Conservation (phyloP, 2,113 vertebrate genomes). For the Corvus moneduloides region DNA sequence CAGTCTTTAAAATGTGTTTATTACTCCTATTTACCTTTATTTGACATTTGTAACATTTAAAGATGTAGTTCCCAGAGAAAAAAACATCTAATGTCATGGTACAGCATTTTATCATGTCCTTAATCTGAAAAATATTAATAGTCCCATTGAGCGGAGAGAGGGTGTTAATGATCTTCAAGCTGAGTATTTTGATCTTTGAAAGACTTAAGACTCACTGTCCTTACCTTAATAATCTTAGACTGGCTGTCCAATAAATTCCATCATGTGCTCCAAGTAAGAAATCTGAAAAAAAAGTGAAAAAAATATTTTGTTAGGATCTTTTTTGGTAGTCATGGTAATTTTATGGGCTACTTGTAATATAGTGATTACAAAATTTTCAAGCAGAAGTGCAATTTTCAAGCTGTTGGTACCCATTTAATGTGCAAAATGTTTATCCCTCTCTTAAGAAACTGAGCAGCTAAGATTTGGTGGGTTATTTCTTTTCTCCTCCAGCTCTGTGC, state of each 20-base stretch:
- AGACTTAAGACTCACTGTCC: background rate
- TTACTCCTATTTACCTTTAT: background rate
- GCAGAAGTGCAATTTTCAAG: slow-evolving; percentile 10
- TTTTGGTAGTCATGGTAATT: background rate
- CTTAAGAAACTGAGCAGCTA: background rate
- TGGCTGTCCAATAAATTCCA: background rate
- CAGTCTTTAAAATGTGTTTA: background rate
- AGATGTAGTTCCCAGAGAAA: background rate
- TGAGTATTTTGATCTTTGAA: background rate
- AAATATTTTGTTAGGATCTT: background rate
- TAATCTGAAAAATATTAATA: background rate
- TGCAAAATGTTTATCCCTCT: background rate
- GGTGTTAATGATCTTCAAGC: background rate
- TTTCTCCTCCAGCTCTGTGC: background rate
- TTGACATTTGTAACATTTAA: background rate
- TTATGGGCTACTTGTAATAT: background rate
- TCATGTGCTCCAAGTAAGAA: background rate
- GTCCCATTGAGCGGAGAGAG: background rate
- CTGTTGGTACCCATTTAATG: background rate
- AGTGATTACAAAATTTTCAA: background rate
- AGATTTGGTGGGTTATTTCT: background rate
- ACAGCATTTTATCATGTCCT: background rate
- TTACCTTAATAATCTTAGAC: background rate
- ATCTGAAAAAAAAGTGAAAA: background rate
- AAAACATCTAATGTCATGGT: background rate